Evolutionary conservation across 2,888 invertebrate genomes (phyloP).

Genomic region (Eristalinus aeneus): DNA sequence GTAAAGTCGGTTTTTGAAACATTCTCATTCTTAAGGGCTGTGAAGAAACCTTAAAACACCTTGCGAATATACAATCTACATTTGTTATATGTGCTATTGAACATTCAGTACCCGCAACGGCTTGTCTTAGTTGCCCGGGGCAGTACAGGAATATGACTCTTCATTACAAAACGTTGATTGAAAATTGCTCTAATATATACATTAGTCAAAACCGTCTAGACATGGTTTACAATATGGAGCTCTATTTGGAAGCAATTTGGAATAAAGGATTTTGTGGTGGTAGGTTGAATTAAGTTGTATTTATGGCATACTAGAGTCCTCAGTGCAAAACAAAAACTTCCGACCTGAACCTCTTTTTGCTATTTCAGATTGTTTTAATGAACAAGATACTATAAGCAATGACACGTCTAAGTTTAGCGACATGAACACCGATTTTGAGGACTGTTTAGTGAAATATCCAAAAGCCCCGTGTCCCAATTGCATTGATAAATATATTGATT

Average conservation of each 20-base stretch:
- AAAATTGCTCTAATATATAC: slow-evolving; percentile 2
- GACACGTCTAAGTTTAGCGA: neutral
- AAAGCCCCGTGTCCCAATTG: neutral
- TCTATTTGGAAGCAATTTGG: slow-evolving; percentile 20
- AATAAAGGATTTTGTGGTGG: slow-evolving; percentile 56
- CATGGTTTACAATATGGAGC: slow-evolving; percentile 33
- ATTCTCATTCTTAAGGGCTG: neutral
- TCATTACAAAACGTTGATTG: neutral
- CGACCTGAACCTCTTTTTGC: neutral
- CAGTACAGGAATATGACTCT: neutral
- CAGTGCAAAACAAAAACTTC: too few species aligned
- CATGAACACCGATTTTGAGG: fast-evolving
- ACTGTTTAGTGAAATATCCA: neutral
- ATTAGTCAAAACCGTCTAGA: slow-evolving; percentile 35
- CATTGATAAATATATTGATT: neutral
- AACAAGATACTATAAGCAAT: neutral
- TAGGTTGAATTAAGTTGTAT: neutral
- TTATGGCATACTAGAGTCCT: too few species aligned
- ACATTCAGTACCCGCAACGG: neutral
- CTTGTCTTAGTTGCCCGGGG: neutral
- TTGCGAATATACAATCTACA: neutral
- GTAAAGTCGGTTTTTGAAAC: neutral
- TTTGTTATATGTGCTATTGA: neutral
- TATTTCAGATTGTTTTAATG: slow-evolving; percentile 42
- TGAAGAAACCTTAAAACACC: neutral